phyloP scores from a whole-genome alignment of 2,113 vertebrate genomes.

The Recurvirostra avosetta region DNA sequence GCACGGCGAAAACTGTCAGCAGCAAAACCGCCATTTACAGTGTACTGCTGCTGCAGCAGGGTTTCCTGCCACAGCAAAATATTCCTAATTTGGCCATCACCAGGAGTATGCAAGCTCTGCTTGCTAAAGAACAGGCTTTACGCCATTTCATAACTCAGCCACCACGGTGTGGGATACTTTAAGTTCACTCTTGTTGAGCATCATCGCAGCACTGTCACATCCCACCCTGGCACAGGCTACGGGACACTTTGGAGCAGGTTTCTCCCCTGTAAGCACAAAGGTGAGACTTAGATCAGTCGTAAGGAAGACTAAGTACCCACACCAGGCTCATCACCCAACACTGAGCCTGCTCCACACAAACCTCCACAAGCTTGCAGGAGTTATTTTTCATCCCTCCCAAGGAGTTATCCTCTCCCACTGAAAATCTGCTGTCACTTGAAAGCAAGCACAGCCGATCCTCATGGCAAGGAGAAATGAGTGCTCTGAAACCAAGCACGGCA shows the following conservation, averaged over 20 bases:
- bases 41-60: not conserved
- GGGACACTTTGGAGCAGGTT: not conserved
- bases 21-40: not conserved
- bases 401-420: not conserved
- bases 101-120: not conserved
- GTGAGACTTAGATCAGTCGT: not conserved
- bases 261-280: not conserved
- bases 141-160: not conserved
- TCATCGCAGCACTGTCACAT: not conserved
- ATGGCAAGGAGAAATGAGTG: not conserved
- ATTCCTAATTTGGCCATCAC: not conserved
- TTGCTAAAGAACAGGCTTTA: not conserved
- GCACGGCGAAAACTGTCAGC: not conserved
- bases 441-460: not conserved
- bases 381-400: not conserved
- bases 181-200: not conserved
- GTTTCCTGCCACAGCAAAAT: not conserved
- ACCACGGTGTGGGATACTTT: not conserved
- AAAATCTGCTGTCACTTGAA: not conserved
- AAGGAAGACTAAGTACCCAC: not conserved
- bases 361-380: not conserved
- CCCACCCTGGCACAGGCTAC: not conserved
- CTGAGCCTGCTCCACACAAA: not conserved
- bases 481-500: not conserved
- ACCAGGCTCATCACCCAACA: not conserved